Evolutionary conservation across 2,797 vertebrate genomes (phyloP), one percentile per base, ranked within the genome.

Genomic region (Centroberyx gerrardi): DNA sequence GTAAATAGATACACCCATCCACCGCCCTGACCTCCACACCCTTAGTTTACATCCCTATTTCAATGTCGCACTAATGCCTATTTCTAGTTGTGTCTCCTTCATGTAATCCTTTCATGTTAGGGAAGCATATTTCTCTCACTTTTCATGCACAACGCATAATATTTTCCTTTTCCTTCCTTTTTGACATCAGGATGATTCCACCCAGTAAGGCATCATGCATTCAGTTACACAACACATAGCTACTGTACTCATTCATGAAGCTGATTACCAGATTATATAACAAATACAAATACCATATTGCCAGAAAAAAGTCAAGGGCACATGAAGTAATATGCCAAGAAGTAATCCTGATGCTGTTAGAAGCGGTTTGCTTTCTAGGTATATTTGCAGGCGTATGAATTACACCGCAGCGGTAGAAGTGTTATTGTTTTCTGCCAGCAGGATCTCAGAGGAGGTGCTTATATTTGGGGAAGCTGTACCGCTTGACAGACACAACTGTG

Each of bases 401-500:
- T 59, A 65, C 52, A 72, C 53, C 49, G 62, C 62, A 58, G 61
- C 69, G 70, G 65, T 40, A 46, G 56, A 74, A 36, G 33, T 53
- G 64, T 63, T 84, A 15, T 82, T 86, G 69, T 80, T 84, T 81
- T 15, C 49, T 56, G 70, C 54, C 62, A 79, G 46, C 28, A 59
- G 8, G 42, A 64, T 84, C 84, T 87, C 79, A 76, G 68, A 76
- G 73, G 80, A 81, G 63, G 54, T 36, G 62, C 55, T 82, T 76
- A 36, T 87, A 82, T 89, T 86, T 88, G 68, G 74, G 27, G 62
- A 79, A 78, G 65, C 73, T 72, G 46, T 18, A 82, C 31, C 52
- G 71, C 54, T 76, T 82, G 78, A 86, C 78, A 80, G 87, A 81
- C 59, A 82, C 77, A 81, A 69, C 27, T 66, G 72, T 67, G 79